Evolutionary conservation across 2,888 invertebrate species (phyloP), one percentile per base, ranked within the genome.

Genomic region (Hybos culiciformis): DNA sequence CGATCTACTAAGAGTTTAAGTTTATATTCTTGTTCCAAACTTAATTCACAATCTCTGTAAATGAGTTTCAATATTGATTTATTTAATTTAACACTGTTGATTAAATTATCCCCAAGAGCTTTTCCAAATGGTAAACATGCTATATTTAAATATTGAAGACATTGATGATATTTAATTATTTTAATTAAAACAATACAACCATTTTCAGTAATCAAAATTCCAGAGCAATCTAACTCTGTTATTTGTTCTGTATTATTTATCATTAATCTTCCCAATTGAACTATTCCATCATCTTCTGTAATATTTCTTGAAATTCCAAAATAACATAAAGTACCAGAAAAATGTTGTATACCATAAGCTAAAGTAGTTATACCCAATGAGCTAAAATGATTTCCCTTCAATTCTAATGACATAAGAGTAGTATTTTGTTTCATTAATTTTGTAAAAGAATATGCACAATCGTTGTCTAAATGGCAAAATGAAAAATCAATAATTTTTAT

Each of bases 401-500:
- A 38, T 23, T 63, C 56, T 0, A 63, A 44, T 1, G 40, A 20
- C 15, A 47, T 49, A 0, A 63, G 34, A 21, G 53, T 50, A 0
- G 17, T 34, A 1, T 45, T 48, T 3, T 50, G 45, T 1, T 52
- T 41, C 3, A 62, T 46, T 2, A 59, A 52, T 18, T 52, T 46
- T 12, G 44, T 52, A 5, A 63, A 37, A 0, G 50, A 44, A 2
- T 46, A 39, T 5, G 48, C 53, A 4, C 62, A 59, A 18, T 58
- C 53, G 18, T 63, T 59, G 1, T 43, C 11, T 24, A 63, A 50
- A 23, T 57, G 53, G 46, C 60, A 55, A 41, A 48, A 54, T 1
- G 55, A 56, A 20, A 63, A 58, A 37, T 63, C 63, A 2, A 62
- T 38, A 1, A 50, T 45, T 31, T 61, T 56, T 6, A 61, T 37